Percentiles rank a stretch among this genome's conserved stretches.
These are phyloP conservation scores for Heterodera carotae DNA, from an alignment of 1,140 invertebrate species.

Conservation along the genomic window DNA sequence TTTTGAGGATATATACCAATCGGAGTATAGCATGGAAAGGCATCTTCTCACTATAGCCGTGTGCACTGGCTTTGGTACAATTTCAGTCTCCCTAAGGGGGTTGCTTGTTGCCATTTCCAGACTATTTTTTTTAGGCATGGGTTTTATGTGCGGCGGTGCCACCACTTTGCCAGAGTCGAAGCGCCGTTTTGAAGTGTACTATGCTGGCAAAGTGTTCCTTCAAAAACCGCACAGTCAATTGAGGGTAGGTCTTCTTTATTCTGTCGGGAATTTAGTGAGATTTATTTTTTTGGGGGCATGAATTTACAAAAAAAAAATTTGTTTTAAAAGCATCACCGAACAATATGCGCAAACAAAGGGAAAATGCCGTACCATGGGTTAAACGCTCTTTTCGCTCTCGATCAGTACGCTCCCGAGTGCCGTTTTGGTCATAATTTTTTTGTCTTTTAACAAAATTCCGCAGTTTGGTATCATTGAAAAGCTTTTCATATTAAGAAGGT, in stretches of 20 bases:
- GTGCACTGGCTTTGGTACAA: background rate
- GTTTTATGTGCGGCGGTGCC: background rate
- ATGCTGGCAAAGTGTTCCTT: background rate
- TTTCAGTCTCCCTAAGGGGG: too few relatives aligned
- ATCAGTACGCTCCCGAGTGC: too few relatives aligned
- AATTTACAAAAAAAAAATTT: too few relatives aligned
- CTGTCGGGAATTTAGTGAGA: background rate
- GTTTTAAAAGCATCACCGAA: too few relatives aligned
- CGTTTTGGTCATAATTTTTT: too few relatives aligned
- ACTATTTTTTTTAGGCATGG: background rate
- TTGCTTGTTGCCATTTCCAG: too few relatives aligned
- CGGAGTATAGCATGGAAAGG: slow-evolving; percentile 10
- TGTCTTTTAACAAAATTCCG: too few relatives aligned
- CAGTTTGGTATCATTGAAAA: too few relatives aligned
- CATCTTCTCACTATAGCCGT: background rate
- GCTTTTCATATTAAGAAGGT: too few relatives aligned
- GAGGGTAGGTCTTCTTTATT: background rate
- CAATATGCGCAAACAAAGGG: too few relatives aligned
- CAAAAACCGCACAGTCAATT: background rate
- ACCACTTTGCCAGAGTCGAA: background rate
- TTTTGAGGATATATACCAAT: slow-evolving; percentile 13
- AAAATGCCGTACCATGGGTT: too few relatives aligned
- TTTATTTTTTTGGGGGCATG: background rate
- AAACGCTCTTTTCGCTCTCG: too few relatives aligned
- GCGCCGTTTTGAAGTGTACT: slow-evolving; percentile 18